Base-by-base conservation (phyloP, 2,113 vertebrate genomes). In the Pseudorasbora parva region DNA sequence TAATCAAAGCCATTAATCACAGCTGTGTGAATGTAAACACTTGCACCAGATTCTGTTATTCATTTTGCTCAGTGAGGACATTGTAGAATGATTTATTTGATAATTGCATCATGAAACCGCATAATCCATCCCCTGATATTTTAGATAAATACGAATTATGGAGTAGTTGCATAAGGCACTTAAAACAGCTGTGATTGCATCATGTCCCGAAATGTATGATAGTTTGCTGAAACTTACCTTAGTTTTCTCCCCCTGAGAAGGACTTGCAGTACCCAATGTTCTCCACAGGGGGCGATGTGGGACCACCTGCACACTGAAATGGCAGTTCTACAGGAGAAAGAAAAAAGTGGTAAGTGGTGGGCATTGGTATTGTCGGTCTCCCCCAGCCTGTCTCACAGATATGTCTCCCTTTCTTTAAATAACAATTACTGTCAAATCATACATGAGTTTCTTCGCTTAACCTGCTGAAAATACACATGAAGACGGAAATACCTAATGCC, bases 221-320 rank as follows among this genome's bases (percentile, higher is more conserved):
- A 62, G 56, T 78, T 62, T 2, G 37, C 19, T 37, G 6, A 43
- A 78, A 62, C 56, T 78, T 60, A 10, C 76, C 37, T 45, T 10
- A 19, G 62, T 37, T 60, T 62, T 78, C 56, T 78, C 27, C 4
- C 41, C 27, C 25, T 37, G 19, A 47, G 17, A 41, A 56, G n/a
- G 74, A 87, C 45, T 30, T 82, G 89, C 87, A 91, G 68, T 90
- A 87, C 81, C 41, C 21, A 47, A 73, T 88, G 30, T 82, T 78
- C 56, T 91, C 93, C 91, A 86, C 86, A 92, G 91, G 91, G 92
- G 92, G 92, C 87, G 89, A 81, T 92, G 91, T 90, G 82, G 82
- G 7, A 89, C 91, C 87, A 89, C 82, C 86, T 83, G 27, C 76
- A 54, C 12, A 0, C 25, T n/a, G 6, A 84, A 23, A 21, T 66